A percentile compares a stretch with the other conserved stretches of the same genome.
phyloP scores from a whole-genome alignment of 37 sponge, comb jelly and placozoan species.

The Cliona cf. orientalis region DNA sequence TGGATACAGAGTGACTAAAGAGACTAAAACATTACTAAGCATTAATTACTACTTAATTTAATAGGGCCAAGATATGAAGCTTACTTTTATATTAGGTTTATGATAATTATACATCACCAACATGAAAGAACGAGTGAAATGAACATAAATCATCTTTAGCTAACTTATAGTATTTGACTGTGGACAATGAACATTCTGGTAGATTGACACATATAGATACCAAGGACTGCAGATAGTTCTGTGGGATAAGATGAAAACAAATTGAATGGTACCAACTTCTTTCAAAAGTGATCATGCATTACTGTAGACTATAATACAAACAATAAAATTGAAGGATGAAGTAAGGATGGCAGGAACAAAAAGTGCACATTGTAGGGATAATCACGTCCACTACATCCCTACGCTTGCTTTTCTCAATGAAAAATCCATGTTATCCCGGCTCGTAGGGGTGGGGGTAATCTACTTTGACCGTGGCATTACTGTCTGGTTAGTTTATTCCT shows the following conservation, averaged over 20 bases:
- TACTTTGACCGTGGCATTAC: too few relatives aligned
- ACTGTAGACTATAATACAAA: too few relatives aligned
- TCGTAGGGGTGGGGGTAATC: too few relatives aligned
- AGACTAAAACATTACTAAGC: not conserved
- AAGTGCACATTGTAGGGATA: too few relatives aligned
- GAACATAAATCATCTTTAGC: slow-evolving; percentile 5
- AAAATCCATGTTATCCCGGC: too few relatives aligned
- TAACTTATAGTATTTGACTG: not conserved
- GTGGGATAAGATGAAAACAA: not conserved
- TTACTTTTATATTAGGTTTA: not conserved
- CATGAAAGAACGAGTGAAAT: slow-evolving; percentile 22
- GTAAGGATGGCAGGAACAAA: too few relatives aligned
- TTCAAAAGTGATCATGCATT: too few relatives aligned
- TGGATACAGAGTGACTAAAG: not conserved
- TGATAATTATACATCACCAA: not conserved
- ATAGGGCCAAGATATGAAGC: not conserved
- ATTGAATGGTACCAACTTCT: too few relatives aligned
- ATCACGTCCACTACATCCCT: too few relatives aligned
- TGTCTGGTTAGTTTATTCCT: too few relatives aligned
- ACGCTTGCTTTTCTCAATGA: too few relatives aligned
- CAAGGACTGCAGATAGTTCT: slow-evolving; percentile 56
- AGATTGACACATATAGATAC: slow-evolving; percentile 40
- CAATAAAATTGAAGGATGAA: too few relatives aligned
- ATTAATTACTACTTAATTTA: not conserved
- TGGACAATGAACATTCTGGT: slow-evolving; percentile 28